These are phyloP conservation scores for Stegastes partitus DNA, from an alignment of 2,113 vertebrate genomes.

Conservation along the genomic window DNA sequence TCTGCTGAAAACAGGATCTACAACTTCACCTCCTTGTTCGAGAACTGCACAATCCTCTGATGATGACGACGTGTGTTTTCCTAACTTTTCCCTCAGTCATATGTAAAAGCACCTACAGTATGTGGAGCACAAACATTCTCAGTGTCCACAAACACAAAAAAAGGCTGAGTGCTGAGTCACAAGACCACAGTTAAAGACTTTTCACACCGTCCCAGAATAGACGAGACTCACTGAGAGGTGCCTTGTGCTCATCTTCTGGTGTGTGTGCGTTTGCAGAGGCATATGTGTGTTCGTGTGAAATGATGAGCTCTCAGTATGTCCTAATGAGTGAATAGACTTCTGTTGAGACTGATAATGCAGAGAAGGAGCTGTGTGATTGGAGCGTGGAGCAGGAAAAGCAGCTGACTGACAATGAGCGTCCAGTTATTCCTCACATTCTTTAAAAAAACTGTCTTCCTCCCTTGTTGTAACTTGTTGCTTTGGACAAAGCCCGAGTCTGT, in stretches of 20 bases:
- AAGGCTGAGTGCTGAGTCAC: slow-evolving; percentile 50
- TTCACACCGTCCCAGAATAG: slow-evolving; percentile 73
- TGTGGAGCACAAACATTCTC: slow-evolving; percentile 24
- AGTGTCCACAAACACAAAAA: slow-evolving; percentile 33
- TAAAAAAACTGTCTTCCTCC: slow-evolving; percentile 17
- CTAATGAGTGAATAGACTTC: slow-evolving; percentile 57
- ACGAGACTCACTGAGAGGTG: slow-evolving; percentile 39
- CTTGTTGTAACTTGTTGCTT: slow-evolving; percentile 24
- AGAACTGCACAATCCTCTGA: not conserved
- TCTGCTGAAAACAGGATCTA: not conserved
- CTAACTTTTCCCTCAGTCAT: not conserved
- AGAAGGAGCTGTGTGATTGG: slow-evolving; percentile 50
- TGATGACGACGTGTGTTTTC: not conserved
- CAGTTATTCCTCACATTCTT: slow-evolving; percentile 27
- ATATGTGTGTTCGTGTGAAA: slow-evolving; percentile 39
- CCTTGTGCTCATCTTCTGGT: slow-evolving; percentile 56
- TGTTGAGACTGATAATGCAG: slow-evolving; percentile 42
- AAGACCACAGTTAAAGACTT: slow-evolving; percentile 56
- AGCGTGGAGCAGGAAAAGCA: slow-evolving; percentile 52
- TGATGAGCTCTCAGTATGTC: slow-evolving; percentile 30
- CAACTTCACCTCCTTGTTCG: not conserved
- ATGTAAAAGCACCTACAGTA: not conserved
- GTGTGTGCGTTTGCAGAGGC: slow-evolving; percentile 12
- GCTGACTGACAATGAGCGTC: slow-evolving; percentile 55
- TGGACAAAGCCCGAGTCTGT: slow-evolving; percentile 19